phyloP scores from a whole-genome alignment of 2,888 invertebrate species.

The Phrixothrix hirtus region DNA sequence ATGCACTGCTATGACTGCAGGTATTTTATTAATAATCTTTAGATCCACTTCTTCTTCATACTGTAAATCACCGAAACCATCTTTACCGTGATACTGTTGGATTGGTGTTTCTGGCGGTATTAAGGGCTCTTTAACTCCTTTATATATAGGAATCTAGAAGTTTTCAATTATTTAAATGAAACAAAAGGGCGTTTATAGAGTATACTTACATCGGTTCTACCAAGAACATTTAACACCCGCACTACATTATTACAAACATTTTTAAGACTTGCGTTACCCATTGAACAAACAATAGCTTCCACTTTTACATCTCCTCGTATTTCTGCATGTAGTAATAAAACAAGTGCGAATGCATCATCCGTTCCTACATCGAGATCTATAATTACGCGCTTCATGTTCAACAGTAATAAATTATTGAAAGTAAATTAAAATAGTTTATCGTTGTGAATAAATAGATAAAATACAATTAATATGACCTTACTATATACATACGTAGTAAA shows the following conservation, averaged over 20 bases:
- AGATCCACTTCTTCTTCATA: slow-evolving; percentile 36
- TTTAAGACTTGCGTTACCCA: slow-evolving; percentile 71
- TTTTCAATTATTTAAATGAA: neutral
- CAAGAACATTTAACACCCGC: slow-evolving; percentile 64
- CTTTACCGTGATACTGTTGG: slow-evolving; percentile 64
- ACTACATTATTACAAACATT: slow-evolving; percentile 71
- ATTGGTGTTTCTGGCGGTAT: slow-evolving; percentile 47
- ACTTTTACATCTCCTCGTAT: slow-evolving; percentile 56
- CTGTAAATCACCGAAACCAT: slow-evolving; percentile 71
- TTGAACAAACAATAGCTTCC: slow-evolving; percentile 71
- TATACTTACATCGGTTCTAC: slow-evolving; percentile 63
- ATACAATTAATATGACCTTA: slow-evolving; percentile 10
- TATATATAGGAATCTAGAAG: slow-evolving; percentile 69
- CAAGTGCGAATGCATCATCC: slow-evolving; percentile 66
- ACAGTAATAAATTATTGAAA: too few species aligned
- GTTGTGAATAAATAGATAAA: too few species aligned
- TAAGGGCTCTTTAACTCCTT: slow-evolving; percentile 63
- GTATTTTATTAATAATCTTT: slow-evolving; percentile 36
- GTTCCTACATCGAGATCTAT: slow-evolving; percentile 66
- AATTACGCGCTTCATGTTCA: slow-evolving; percentile 50
- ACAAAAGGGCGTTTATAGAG: too few species aligned
- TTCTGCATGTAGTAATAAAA: slow-evolving; percentile 61
- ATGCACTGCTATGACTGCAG: slow-evolving; percentile 64
- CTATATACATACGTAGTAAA: too few species aligned
- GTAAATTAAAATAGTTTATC: too few species aligned